Evolutionary conservation across 2,888 invertebrate genomes (phyloP).

Genomic region (Amphimallon solstitiale): DNA sequence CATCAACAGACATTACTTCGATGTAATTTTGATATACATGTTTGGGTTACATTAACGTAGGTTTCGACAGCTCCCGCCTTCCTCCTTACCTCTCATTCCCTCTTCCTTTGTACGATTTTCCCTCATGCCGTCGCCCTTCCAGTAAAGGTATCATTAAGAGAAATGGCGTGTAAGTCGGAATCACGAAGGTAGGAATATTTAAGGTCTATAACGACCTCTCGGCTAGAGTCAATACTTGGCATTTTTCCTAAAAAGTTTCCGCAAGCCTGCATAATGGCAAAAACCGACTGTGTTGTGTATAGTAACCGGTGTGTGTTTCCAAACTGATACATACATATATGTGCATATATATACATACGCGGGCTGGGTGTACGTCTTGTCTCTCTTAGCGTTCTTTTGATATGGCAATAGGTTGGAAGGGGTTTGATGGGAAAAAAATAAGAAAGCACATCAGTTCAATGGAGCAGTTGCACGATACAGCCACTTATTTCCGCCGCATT

Average conservation of each 20-base stretch:
- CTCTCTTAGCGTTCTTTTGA: constrained; percentile 2
- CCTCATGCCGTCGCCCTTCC: constrained; percentile 43
- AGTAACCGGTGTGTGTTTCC: not conserved
- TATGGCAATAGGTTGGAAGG: not conserved
- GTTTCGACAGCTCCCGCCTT: constrained; percentile 13
- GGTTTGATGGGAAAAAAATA: constrained; percentile 39
- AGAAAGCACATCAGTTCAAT: constrained; percentile 34
- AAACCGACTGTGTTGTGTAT: not conserved
- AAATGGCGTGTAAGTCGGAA: constrained; percentile 60
- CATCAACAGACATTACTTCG: constrained; percentile 7
- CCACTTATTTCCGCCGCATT: constrained; percentile 32
- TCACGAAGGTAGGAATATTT: constrained; percentile 56
- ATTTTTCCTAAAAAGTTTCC: constrained; percentile 37
- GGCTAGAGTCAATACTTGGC: constrained; percentile 42
- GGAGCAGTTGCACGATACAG: constrained; percentile 25
- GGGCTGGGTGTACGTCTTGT: not conserved
- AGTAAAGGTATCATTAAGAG: constrained; percentile 61
- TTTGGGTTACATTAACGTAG: constrained; percentile 60
- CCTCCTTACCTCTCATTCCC: not conserved
- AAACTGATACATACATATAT: not conserved
- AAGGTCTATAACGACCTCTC: constrained; percentile 47
- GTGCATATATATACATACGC: not conserved
- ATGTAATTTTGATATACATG: constrained; percentile 52
- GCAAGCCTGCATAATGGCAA: constrained; percentile 36
- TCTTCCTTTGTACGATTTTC: constrained; percentile 10